Conservation (phyloP, 2,113 vertebrate genomes). For the Oncorhynchus clarkii region DNA sequence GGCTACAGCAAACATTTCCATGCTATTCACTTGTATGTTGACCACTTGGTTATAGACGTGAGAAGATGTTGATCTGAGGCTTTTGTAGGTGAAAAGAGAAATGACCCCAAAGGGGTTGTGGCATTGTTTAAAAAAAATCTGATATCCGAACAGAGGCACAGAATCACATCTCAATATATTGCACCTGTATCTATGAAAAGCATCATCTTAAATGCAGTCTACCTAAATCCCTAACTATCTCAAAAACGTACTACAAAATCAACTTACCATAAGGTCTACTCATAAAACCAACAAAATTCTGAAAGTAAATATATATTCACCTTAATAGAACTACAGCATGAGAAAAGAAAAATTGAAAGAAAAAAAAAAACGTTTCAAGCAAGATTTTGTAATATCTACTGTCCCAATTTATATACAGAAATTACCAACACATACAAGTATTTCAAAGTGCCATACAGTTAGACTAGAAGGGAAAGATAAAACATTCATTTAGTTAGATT, state of each 20-base stretch:
- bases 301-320: conserved; percentile 56
- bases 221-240: conserved; percentile 45
- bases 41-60: background rate
- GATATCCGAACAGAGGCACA: conserved; percentile 49
- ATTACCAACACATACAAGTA: conserved; percentile 49
- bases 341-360: conserved; percentile 64
- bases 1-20: background rate
- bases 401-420: conserved; percentile 52
- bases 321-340: conserved; percentile 41
- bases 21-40: background rate
- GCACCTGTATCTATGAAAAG: conserved; percentile 51
- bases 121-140: conserved; percentile 9
- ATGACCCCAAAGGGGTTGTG: background rate
- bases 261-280: conserved; percentile 64
- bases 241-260: conserved; percentile 54
- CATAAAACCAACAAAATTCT: conserved; percentile 64
- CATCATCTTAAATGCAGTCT: conserved; percentile 40
- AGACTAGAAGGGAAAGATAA: conserved; percentile 63
- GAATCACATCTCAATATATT: conserved; percentile 58
- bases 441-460: conserved; percentile 16
- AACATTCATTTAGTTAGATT: conserved; percentile 48
- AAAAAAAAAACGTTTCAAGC: conserved; percentile 62
- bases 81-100: background rate
- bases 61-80: background rate
- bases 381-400: conserved; percentile 62